Conservation (phyloP, 2,113 vertebrate genomes). For the Tupaia tana region DNA sequence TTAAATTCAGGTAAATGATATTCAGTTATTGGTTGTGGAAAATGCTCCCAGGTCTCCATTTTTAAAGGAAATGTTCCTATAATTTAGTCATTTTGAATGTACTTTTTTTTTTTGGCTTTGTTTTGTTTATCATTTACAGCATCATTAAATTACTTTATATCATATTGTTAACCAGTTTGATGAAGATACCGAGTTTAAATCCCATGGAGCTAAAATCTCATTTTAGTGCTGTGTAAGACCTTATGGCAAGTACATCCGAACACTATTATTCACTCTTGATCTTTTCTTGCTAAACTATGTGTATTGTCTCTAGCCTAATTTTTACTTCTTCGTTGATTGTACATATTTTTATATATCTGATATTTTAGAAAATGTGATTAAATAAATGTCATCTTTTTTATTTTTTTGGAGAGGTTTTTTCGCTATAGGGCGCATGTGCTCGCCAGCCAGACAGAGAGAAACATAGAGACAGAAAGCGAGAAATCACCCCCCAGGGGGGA, state of each 20-base stretch:
- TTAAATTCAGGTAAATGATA: neutral
- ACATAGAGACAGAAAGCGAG: no score
- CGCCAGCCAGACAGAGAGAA: no score
- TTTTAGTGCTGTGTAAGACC: neutral
- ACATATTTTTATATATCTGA: neutral
- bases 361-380: conserved; percentile 24
- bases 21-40: neutral
- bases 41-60: neutral
- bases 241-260: neutral
- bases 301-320: neutral
- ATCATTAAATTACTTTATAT: neutral
- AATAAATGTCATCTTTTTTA: conserved; percentile 1
- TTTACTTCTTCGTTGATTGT: neutral
- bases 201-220: neutral
- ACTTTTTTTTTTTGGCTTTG: neutral
- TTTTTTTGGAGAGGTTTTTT: no score
- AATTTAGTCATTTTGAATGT: neutral
- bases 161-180: conserved; percentile 2
- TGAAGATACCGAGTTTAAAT: conserved; percentile 14
- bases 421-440: no score
- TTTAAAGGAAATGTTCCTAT: conserved; percentile 1
- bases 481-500: no score
- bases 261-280: neutral
- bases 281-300: conserved; percentile 23
- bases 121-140: conserved; percentile 13